Evolutionary conservation across 2,113 vertebrate genomes (phyloP), one percentile per base, ranked within the genome.

Genomic region (Xyrauchen texanus): DNA sequence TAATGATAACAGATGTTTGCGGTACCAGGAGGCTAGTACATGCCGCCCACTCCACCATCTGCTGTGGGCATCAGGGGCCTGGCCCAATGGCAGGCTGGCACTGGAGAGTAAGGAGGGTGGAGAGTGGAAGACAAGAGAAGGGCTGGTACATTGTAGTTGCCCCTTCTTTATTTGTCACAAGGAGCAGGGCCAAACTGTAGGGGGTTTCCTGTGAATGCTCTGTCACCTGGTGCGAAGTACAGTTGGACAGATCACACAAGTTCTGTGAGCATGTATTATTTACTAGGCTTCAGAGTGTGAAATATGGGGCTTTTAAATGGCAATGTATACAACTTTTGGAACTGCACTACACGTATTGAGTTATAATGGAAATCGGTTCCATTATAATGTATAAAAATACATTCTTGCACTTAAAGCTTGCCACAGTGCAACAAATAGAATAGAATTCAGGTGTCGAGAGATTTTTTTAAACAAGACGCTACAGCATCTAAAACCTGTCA

Each of bases 1-100:
- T 95, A 95, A 95, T 91, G 88, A 93, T 95, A 96, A 95, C 94
- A 96, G 95, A 93, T 96, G 95, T 96, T 96, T 91, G 78, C 88
- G 89, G 94, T 94, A 94, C 94, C 94, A 93, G 93, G 95, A 95
- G 94, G 93, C 94, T 93, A 93, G 91, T 95, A 93, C 93, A 94
- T 92, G 90, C 90, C 89, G 89, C 95, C 94, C 95, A 95, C 93
- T n/a, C 89, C 42, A 86, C 94, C 95, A 96, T 96, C 96, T 97
- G 96, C 89, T 91, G 78, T 76, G 51, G 90, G 78, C 93, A 93
- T 93, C 92, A 9, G 92, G 90, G 91, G 90, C 93, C 82, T 78
- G 79, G 76, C 73, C 66, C 66, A 52, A 71, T 79, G 88, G 90
- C 82, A 70, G 72, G 46, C 66, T 77, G 83, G 83, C 81, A 55